Conservation (phyloP, 2,888 invertebrate species). For the Mycogona germanica region DNA sequence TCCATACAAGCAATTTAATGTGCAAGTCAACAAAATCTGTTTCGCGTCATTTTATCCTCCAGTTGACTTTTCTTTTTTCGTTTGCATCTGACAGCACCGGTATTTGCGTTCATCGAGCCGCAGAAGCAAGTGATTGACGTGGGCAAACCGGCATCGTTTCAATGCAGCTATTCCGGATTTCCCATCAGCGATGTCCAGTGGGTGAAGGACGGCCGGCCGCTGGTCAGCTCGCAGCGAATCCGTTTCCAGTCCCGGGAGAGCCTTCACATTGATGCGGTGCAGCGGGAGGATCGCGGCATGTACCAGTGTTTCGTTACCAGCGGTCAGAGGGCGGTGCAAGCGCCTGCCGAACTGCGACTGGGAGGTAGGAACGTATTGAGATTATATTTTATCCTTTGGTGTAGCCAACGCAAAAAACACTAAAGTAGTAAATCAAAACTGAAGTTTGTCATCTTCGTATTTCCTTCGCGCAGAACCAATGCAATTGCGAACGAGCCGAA, state of each 20-base stretch:
- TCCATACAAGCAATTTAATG: too few relatives aligned
- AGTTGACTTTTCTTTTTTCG: not conserved
- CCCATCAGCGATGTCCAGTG: conserved; percentile 65
- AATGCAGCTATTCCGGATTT: conserved; percentile 75
- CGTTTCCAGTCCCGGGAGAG: conserved; percentile 14
- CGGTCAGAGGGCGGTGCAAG: conserved; percentile 17
- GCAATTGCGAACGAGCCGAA: too few relatives aligned
- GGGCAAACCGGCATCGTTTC: conserved; percentile 69
- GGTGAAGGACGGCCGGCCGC: conserved; percentile 60
- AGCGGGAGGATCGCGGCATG: conserved; percentile 22
- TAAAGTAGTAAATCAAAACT: too few relatives aligned
- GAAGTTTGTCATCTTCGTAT: too few relatives aligned
- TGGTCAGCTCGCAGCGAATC: conserved; percentile 42
- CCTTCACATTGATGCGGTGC: conserved; percentile 20
- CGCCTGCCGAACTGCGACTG: conserved; percentile 17
- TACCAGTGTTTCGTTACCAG: conserved; percentile 23
- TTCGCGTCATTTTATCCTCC: too few relatives aligned
- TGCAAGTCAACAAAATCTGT: too few relatives aligned
- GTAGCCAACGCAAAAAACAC: too few relatives aligned
- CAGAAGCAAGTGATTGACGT: conserved; percentile 56
- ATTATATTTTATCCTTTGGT: too few relatives aligned
- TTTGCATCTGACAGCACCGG: conserved; percentile 45
- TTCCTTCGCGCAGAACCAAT: too few relatives aligned
- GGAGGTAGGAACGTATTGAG: conserved; percentile 21
- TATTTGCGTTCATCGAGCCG: conserved; percentile 55